Conservation (phyloP, 2,797 vertebrate genomes). For the Scolopax bukidnonensis region DNA sequence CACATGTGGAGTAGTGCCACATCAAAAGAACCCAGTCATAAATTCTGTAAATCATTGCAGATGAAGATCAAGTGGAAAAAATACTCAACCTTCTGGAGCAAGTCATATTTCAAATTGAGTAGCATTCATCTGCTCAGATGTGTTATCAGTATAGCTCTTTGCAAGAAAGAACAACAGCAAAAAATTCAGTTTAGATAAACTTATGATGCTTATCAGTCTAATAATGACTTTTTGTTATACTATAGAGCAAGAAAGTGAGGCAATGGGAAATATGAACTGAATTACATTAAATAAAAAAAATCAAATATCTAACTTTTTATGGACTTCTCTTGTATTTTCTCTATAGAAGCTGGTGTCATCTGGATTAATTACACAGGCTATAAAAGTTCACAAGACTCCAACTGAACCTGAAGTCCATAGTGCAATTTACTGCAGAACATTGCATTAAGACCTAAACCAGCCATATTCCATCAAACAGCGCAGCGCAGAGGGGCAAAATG, state of each 20-base stretch:
- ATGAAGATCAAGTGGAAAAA: slow-evolving; percentile 62
- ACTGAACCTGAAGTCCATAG: neutral
- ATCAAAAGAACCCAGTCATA: slow-evolving; percentile 69
- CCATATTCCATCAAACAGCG: neutral
- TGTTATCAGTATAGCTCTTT: neutral
- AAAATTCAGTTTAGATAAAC: neutral
- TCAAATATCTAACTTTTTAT: neutral
- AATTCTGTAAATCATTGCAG: slow-evolving; percentile 66
- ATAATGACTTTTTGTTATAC: neutral
- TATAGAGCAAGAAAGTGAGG: neutral
- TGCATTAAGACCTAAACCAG: neutral
- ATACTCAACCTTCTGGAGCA: slow-evolving; percentile 17
- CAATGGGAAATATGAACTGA: neutral
- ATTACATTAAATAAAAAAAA: neutral
- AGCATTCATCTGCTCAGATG: neutral
- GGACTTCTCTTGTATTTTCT: neutral
- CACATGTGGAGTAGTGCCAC: slow-evolving; percentile 64
- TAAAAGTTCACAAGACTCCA: neutral
- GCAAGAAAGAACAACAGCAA: neutral
- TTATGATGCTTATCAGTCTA: neutral
- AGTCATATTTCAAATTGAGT: neutral
- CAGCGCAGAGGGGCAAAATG: neutral
- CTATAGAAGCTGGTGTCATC: neutral
- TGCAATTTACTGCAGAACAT: neutral
- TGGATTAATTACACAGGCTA: neutral